Evolutionary conservation across 2,888 invertebrate species (phyloP), one percentile per base, ranked within the genome.

Genomic region (Petrolisthes manimaculis): DNA sequence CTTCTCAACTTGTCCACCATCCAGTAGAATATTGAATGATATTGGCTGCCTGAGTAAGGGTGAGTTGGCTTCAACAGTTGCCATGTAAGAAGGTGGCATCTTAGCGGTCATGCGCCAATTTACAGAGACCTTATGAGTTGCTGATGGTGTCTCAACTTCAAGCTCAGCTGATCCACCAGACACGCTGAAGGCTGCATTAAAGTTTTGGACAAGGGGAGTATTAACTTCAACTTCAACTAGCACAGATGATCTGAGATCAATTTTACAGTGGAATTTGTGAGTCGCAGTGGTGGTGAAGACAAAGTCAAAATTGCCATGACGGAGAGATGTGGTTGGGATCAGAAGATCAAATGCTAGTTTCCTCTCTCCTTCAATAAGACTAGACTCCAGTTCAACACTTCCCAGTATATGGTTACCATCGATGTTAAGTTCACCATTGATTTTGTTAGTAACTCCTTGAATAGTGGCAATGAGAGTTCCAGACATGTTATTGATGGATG

Each of bases 21-120:
- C 75, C 54, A 88, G 24, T 14, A 81, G 56, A 12, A 80, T 55
- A 61, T 79, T 77, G 37, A 86, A 82, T 14, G 18, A 55, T 37
- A 83, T 86, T 9, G 9, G 75, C 18, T 83, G 55, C 4, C 71
- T 61, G 5, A 89, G 86, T 5, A 89, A 53, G 1, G 89, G 89
- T 69, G 89, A 86, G 14, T 69, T 37, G 51, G 83, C 21, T 71
- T 85, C 89, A 21, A 78, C 37, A 24, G 54, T 82, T 12, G 54
- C 77, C 37, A 86, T 67, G 56, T 77, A 83, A 53, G 85, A 83
- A 74, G 77, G 53, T 9, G 89, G 86, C 83, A 37, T 89, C 78
- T 86, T 83, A 18, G 69, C 54, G 14, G 89, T 85, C 56, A 69
- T 55, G 54, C 89, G 77, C 89, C 89, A 89, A 18, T 77, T 78